Conservation (phyloP, 2,113 vertebrate species). For the Cyanoderma ruficeps region DNA sequence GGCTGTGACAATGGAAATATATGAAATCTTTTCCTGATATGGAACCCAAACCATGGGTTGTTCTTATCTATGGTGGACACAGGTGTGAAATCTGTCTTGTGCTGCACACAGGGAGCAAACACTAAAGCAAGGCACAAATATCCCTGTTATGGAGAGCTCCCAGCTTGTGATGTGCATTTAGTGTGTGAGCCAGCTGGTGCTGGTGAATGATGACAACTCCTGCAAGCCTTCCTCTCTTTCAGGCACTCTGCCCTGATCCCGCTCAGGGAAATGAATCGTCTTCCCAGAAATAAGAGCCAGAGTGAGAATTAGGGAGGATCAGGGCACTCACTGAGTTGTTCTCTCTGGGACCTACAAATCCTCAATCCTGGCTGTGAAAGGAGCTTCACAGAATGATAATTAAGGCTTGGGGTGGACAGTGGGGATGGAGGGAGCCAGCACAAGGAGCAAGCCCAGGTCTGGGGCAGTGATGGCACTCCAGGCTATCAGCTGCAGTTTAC, state of each 20-base stretch:
- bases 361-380: not conserved
- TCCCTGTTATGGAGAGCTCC: fast-evolving
- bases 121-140: not conserved
- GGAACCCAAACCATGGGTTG: not conserved
- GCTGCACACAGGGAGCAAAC: not conserved
- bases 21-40: not conserved
- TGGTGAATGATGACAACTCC: not conserved
- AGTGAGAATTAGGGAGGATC: not conserved
- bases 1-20: constrained; percentile 46
- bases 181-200: not conserved
- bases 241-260: not conserved
- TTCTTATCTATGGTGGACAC: not conserved
- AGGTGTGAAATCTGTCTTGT: not conserved
- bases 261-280: fast-evolving
- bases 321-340: not conserved
- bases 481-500: not conserved
- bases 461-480: not conserved
- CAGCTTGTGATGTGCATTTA: not conserved
- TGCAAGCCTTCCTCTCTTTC: not conserved
- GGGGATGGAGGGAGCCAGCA: not conserved
- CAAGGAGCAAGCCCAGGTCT: not conserved
- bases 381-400: not conserved
- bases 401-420: not conserved
- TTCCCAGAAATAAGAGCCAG: not conserved
- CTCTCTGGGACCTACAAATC: not conserved